phyloP scores from a whole-genome alignment of 2,113 vertebrate genomes.

The Macquaria australasica region DNA sequence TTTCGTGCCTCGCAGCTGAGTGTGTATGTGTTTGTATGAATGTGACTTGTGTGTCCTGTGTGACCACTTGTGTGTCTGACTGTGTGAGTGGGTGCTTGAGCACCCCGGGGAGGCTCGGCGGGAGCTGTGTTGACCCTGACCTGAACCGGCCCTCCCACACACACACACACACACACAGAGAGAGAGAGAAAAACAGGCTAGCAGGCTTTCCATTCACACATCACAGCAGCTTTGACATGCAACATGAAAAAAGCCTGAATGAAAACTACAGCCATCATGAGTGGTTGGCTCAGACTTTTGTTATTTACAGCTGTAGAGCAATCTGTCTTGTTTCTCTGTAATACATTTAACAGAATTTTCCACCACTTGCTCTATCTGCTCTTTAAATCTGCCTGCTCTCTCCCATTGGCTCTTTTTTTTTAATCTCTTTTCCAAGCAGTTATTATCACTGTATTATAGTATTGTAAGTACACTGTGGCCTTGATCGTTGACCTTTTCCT shows the following conservation, averaged over 20 bases:
- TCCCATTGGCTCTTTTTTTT: neutral
- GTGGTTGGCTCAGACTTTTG: neutral
- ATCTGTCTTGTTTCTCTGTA: neutral
- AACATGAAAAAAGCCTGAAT: neutral
- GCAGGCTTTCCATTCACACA: neutral
- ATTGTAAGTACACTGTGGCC: slow-evolving; percentile 9
- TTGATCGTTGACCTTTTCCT: neutral
- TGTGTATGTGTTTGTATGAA: slow-evolving; percentile 10
- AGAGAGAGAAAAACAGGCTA: neutral
- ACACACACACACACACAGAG: neutral
- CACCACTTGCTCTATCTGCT: neutral
- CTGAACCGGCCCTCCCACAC: slow-evolving; percentile 6
- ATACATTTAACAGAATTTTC: neutral
- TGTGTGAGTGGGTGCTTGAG: slow-evolving; percentile 10
- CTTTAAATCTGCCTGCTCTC: neutral
- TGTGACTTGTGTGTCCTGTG: neutral
- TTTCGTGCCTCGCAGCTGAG: neutral
- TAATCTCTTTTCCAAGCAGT: neutral
- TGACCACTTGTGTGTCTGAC: slow-evolving; percentile 2
- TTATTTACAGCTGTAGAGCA: neutral
- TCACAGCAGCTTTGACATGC: neutral
- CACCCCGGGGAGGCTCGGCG: neutral
- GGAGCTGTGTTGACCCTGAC: slow-evolving; percentile 37
- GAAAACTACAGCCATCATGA: neutral
- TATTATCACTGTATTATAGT: neutral